Evolutionary conservation across 2,888 invertebrate genomes (phyloP).

Genomic region (Alloplasta piceator): DNA sequence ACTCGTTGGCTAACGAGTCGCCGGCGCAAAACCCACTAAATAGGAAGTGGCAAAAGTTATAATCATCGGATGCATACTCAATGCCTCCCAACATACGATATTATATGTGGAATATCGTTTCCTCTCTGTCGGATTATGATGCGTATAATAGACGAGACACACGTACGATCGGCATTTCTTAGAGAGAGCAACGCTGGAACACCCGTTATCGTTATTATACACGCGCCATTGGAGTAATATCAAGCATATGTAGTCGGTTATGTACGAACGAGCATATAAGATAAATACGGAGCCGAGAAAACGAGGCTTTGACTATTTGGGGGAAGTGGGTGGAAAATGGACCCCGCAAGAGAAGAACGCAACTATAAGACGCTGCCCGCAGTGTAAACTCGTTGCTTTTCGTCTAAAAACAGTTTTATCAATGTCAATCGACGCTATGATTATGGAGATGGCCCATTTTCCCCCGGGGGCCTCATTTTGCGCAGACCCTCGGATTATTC

Average conservation of each 20-base stretch:
- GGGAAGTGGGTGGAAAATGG: too few species aligned
- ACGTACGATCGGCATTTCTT: conserved; percentile 10
- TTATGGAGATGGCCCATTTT: too few species aligned
- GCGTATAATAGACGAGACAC: conserved; percentile 1
- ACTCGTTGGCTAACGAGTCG: background rate
- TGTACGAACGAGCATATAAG: background rate
- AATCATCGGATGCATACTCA: conserved; percentile 21
- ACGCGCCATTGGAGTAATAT: conserved; percentile 33
- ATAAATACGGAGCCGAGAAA: conserved; percentile 1
- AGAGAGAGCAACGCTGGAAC: conserved; percentile 17
- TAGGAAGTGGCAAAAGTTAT: conserved; percentile 9
- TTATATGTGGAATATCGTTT: background rate
- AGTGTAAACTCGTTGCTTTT: too few species aligned
- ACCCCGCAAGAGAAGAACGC: too few species aligned
- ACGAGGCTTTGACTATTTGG: background rate
- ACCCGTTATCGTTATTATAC: conserved; percentile 34
- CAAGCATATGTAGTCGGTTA: background rate
- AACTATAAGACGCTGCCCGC: too few species aligned
- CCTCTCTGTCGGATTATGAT: background rate
- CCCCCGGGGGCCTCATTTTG: too few species aligned
- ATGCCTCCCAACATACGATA: background rate
- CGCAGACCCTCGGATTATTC: too few species aligned
- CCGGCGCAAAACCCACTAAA: background rate
- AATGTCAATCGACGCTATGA: too few species aligned
- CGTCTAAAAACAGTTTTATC: too few species aligned